phyloP scores from a whole-genome alignment of 1,140 invertebrate genomes.

The Eumeta japonica region DNA sequence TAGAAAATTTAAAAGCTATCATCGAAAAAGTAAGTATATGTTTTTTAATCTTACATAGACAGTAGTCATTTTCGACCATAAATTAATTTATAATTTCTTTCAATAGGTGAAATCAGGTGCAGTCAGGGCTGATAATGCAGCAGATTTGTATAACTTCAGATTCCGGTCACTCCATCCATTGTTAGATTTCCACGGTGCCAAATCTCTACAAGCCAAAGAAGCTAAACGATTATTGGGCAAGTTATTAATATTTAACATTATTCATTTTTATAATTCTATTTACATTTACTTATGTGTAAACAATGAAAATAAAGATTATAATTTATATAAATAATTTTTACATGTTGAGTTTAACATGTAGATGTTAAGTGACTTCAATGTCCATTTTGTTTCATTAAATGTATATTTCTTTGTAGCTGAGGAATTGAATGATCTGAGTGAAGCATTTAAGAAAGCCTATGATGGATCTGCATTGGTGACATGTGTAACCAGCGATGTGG shows the following conservation, averaged over 20 bases:
- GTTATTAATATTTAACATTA: no score
- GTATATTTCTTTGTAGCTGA: slow-evolving; percentile 50
- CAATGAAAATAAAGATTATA: no score
- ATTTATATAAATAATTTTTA: no score
- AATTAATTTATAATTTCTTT: slow-evolving; percentile 11
- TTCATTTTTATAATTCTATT: no score
- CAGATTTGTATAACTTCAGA: slow-evolving; percentile 69
- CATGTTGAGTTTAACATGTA: no score
- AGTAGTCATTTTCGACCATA: slow-evolving; percentile 5
- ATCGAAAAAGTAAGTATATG: slow-evolving; percentile 54
- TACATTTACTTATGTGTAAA: no score
- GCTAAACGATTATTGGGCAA: slow-evolving; percentile 63
- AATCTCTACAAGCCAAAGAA: slow-evolving; percentile 66
- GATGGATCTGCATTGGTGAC: slow-evolving; percentile 67
- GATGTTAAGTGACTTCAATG: no score
- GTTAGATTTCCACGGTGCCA: slow-evolving; percentile 65
- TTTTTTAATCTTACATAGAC: slow-evolving; percentile 4
- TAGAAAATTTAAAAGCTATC: slow-evolving; percentile 63
- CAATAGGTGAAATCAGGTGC: slow-evolving; percentile 48
- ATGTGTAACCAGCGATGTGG: slow-evolving; percentile 65
- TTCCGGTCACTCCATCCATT: slow-evolving; percentile 63
- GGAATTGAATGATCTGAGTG: slow-evolving; percentile 57
- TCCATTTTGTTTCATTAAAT: no score
- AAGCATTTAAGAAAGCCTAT: slow-evolving; percentile 66
- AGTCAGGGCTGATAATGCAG: slow-evolving; percentile 56